Percentiles rank a stretch among this genome's conserved stretches.
phyloP scores from a whole-genome alignment of 2,888 invertebrate genomes.

The Aphidius colemani region DNA sequence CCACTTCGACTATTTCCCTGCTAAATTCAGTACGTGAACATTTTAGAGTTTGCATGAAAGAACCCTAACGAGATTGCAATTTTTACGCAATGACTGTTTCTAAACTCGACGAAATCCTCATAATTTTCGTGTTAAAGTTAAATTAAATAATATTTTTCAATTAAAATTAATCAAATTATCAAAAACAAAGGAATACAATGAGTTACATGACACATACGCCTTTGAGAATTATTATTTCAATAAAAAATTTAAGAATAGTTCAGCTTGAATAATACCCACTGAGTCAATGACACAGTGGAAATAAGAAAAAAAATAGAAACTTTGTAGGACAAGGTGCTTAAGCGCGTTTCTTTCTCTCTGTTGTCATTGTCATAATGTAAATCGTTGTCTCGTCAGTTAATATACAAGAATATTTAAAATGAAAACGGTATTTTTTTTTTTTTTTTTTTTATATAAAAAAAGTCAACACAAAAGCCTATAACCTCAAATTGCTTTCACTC shows the following conservation, averaged over 20 bases:
- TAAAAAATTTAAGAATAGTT: background rate
- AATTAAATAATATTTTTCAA: too few relatives aligned
- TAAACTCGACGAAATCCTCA: background rate
- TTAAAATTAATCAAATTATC: too few relatives aligned
- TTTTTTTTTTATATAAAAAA: background rate
- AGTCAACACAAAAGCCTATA: slow-evolving; percentile 19
- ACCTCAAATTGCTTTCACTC: slow-evolving; percentile 26
- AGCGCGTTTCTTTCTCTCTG: background rate
- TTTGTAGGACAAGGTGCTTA: slow-evolving; percentile 18
- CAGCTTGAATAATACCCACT: too few relatives aligned
- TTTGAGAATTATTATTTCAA: background rate
- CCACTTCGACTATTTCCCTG: slow-evolving; percentile 13
- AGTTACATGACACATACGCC: background rate
- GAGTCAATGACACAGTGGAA: background rate
- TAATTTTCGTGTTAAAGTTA: too few relatives aligned
- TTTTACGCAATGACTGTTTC: slow-evolving; percentile 5
- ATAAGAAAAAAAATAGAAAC: background rate
- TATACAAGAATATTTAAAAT: too few relatives aligned
- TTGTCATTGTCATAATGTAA: slow-evolving; percentile 10
- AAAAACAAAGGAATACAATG: too few relatives aligned
- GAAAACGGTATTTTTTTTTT: background rate
- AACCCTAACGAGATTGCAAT: slow-evolving; percentile 15
- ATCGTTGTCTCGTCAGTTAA: slow-evolving; percentile 17
- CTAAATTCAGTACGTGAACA: slow-evolving; percentile 1
- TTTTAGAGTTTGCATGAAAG: slow-evolving; percentile 14